phyloP scores from a whole-genome alignment of 2,888 invertebrate species.

The Eurois occulta region DNA sequence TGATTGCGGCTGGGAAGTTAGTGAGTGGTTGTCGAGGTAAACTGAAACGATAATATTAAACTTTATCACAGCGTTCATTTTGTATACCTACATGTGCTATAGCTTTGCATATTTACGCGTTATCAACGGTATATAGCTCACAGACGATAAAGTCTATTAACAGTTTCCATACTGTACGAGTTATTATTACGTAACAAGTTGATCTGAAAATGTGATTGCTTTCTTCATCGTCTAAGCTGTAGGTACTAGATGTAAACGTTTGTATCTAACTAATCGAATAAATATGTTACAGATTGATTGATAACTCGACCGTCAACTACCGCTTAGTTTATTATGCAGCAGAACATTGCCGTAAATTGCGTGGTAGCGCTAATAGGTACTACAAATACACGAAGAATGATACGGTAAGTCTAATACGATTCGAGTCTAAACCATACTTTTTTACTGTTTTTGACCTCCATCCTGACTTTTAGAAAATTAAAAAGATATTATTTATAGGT shows the following conservation, averaged over 20 bases:
- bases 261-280: background rate
- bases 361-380: constrained; percentile 65
- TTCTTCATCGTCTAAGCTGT: background rate
- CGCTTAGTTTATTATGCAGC: constrained; percentile 91
- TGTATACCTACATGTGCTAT: background rate
- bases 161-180: constrained; percentile 11
- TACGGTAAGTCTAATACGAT: constrained; percentile 74
- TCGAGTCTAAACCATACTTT: background rate
- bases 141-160: constrained; percentile 48
- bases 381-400: constrained; percentile 82
- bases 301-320: constrained; percentile 86
- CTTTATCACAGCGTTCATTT: constrained; percentile 15
- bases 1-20: constrained; percentile 93
- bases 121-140: constrained; percentile 37
- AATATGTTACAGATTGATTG: constrained; percentile 82
- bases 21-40: constrained; percentile 93
- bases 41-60: background rate
- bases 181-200: constrained; percentile 6
- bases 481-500: too few relatives aligned
- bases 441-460: background rate
- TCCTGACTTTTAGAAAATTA: background rate
- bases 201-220: background rate
- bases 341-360: constrained; percentile 73
- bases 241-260: background rate
- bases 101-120: constrained; percentile 18